Evolutionary conservation across 2,797 vertebrate species (phyloP).

Genomic region (Champsocephalus esox): DNA sequence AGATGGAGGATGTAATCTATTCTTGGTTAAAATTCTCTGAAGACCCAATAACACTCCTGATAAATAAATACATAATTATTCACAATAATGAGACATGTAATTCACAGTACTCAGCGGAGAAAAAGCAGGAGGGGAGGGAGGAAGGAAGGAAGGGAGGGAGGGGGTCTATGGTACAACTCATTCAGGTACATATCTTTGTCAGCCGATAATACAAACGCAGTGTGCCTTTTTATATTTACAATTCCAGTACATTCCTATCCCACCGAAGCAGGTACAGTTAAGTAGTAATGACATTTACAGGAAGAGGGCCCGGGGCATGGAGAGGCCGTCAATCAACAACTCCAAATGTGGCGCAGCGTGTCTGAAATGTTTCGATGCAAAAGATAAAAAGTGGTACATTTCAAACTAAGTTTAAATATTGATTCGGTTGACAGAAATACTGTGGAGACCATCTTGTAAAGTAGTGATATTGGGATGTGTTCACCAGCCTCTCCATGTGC

Average conservation of each 20-base stretch:
- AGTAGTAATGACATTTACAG: conserved; percentile 70
- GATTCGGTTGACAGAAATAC: neutral
- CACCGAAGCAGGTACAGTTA: conserved; percentile 74
- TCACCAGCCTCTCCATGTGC: conserved; percentile 44
- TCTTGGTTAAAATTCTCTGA: conserved; percentile 63
- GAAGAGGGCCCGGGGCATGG: conserved; percentile 36
- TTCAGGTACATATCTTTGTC: conserved; percentile 72
- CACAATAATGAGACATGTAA: conserved; percentile 76
- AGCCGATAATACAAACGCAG: conserved; percentile 75
- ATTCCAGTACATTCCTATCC: conserved; percentile 76
- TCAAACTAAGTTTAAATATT: neutral
- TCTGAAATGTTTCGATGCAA: neutral
- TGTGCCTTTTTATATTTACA: conserved; percentile 80
- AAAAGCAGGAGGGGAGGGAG: conserved; percentile 14
- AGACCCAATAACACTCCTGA: conserved; percentile 65
- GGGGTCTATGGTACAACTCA: conserved; percentile 64
- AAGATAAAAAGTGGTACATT: neutral
- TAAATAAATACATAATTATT: conserved; percentile 80
- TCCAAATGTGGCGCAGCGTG: too few relatives aligned
- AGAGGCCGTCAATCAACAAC: conserved; percentile 29
- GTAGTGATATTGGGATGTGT: neutral
- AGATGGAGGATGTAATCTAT: conserved; percentile 72
- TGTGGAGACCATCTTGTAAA: neutral
- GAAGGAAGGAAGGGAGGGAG: neutral
- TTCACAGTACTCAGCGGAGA: conserved; percentile 80